phyloP scores from a whole-genome alignment of 2,113 vertebrate genomes.

The Podiceps cristatus region DNA sequence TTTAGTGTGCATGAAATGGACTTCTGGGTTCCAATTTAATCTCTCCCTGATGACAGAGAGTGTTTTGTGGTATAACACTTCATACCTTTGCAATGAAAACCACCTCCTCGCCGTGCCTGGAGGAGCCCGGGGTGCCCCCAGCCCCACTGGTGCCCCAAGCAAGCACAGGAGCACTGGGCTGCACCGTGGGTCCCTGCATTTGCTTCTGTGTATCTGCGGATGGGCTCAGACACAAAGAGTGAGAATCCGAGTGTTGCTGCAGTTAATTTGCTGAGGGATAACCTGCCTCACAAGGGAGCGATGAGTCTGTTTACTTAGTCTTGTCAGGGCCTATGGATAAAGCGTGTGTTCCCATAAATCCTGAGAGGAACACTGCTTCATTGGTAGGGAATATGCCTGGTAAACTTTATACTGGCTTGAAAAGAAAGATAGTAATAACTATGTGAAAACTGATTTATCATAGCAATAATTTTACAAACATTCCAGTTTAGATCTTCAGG shows the following conservation, averaged over 20 bases:
- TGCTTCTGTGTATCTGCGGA: neutral
- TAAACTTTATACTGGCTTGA: neutral
- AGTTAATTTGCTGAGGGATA: neutral
- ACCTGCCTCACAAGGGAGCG: neutral
- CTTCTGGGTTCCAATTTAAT: neutral
- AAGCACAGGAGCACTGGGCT: neutral
- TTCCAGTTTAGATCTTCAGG: neutral
- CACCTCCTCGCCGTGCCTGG: no score
- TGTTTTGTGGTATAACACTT: neutral
- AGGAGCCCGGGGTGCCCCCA: neutral
- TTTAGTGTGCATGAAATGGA: neutral
- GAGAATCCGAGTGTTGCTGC: neutral
- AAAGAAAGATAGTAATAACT: neutral
- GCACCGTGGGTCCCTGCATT: accelerated
- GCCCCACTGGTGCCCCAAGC: neutral
- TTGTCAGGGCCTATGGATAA: neutral
- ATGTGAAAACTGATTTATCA: neutral
- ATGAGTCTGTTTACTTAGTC: neutral
- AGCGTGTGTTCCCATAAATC: neutral
- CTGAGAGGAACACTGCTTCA: neutral
- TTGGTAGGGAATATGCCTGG: neutral
- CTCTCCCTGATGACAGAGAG: neutral
- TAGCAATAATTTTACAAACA: neutral
- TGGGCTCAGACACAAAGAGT: neutral
- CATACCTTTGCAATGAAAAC: neutral